These are phyloP conservation scores for Drosophila kurseongensis DNA, from an alignment of 1,140 invertebrate genomes.

Conservation along the genomic window DNA sequence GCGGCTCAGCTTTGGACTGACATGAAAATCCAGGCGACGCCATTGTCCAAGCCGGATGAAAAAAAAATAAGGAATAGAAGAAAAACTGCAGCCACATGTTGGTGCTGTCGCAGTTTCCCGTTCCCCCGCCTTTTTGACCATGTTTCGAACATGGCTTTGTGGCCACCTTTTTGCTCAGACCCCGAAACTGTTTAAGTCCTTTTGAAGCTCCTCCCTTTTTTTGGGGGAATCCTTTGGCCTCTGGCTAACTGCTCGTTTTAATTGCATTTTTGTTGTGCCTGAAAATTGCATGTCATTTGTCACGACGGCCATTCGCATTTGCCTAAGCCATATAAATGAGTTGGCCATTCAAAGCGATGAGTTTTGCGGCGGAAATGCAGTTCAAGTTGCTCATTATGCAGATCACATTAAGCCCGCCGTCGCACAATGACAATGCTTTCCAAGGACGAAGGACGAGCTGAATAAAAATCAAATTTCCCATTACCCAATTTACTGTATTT, in stretches of 20 bases:
- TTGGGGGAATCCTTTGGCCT: constrained; percentile 14
- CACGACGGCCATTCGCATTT: constrained; percentile 64
- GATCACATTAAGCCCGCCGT: constrained; percentile 26
- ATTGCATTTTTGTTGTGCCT: constrained; percentile 74
- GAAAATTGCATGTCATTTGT: constrained; percentile 80
- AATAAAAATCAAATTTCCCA: constrained; percentile 6
- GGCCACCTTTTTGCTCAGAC: constrained; percentile 42
- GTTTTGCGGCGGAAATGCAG: constrained; percentile 27
- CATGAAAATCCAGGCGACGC: constrained; percentile 74
- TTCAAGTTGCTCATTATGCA: constrained; percentile 37
- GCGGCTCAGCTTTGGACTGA: constrained; percentile 65
- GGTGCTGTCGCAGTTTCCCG: constrained; percentile 35
- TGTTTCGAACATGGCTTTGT: constrained; percentile 54
- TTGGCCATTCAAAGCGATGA: constrained; percentile 24
- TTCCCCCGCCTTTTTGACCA: not conserved
- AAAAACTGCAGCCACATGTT: constrained; percentile 76
- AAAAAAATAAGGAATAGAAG: constrained; percentile 19
- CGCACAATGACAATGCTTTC: not conserved
- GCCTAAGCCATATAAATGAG: constrained; percentile 78
- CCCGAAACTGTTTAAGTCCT: constrained; percentile 39
- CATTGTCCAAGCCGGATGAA: constrained; percentile 36
- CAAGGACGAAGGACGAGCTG: not conserved
- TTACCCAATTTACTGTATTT: not conserved
- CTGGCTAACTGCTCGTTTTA: constrained; percentile 59
- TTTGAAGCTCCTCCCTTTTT: constrained; percentile 44